These are phyloP conservation scores for Typhlichthys subterraneus DNA, from an alignment of 2,797 vertebrate genomes.

Conservation along the genomic window DNA sequence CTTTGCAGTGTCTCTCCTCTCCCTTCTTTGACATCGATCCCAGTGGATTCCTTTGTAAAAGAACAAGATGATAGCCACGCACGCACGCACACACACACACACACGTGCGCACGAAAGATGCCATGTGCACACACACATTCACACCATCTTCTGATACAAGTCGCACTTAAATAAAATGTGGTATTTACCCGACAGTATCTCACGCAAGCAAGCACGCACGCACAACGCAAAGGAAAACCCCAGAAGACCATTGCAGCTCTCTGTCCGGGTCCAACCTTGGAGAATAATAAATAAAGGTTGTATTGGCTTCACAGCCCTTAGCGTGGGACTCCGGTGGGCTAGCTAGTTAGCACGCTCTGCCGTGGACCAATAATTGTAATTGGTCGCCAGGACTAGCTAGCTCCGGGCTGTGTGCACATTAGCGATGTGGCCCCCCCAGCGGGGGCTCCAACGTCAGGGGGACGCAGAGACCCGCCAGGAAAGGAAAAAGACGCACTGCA, in stretches of 20 bases:
- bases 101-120: neutral
- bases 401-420: conserved; percentile 26
- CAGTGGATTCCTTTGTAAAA: too few species aligned
- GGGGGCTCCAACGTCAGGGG: conserved; percentile 20
- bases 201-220: conserved; percentile 19
- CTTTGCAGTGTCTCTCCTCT: too few species aligned
- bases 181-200: conserved; percentile 21
- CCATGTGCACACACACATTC: conserved; percentile 19
- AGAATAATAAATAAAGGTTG: conserved; percentile 38
- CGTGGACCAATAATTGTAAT: conserved; percentile 15
- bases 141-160: conserved; percentile 43
- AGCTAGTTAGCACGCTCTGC: conserved; percentile 39
- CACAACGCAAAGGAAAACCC: conserved; percentile 34
- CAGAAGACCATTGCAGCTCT: conserved; percentile 25
- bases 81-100: conserved; percentile 20
- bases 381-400: conserved; percentile 28
- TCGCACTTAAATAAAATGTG: conserved; percentile 10
- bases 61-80: neutral
- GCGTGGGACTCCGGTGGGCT: conserved; percentile 8
- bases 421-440: conserved; percentile 29
- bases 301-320: conserved; percentile 22
- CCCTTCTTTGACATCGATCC: too few species aligned
- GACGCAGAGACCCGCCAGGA: conserved; percentile 1
- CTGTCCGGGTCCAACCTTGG: neutral
- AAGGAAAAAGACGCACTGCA: conserved; percentile 3